Conservation (phyloP, 2,888 invertebrate genomes). For the Synanthedon formicaeformis region DNA sequence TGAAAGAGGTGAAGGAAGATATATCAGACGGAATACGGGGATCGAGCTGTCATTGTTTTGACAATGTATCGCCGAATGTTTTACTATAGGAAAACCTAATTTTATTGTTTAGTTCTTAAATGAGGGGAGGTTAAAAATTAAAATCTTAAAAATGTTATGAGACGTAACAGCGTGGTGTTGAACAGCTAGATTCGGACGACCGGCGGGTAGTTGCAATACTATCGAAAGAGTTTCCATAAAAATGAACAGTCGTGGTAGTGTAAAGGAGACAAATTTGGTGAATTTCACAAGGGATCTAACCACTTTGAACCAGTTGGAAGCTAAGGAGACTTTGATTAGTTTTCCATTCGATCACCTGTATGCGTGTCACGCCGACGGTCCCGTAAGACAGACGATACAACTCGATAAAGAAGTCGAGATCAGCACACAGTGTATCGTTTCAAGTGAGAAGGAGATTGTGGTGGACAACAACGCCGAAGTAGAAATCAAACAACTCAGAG, state of each 20-base stretch:
- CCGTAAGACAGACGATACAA: constrained; percentile 33
- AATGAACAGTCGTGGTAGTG: constrained; percentile 64
- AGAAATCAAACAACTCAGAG: constrained; percentile 18
- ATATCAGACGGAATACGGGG: constrained; percentile 45
- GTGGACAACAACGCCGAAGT: constrained; percentile 22
- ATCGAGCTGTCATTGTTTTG: constrained; percentile 31
- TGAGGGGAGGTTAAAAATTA: background rate
- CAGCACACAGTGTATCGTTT: constrained; percentile 35
- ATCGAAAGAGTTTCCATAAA: constrained; percentile 44
- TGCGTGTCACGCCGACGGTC: constrained; percentile 70
- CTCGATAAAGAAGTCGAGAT: constrained; percentile 54
- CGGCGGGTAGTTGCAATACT: constrained; percentile 55
- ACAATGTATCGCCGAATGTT: constrained; percentile 41
- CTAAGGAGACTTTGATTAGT: constrained; percentile 69
- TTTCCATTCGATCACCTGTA: constrained; percentile 81
- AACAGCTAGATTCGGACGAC: constrained; percentile 49
- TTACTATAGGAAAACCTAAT: background rate
- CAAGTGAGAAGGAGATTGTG: constrained; percentile 30
- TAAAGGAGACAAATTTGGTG: constrained; percentile 63
- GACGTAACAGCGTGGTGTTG: constrained; percentile 47
- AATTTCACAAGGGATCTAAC: constrained; percentile 54
- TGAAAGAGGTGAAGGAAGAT: constrained; percentile 59
- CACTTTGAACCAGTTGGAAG: constrained; percentile 48
- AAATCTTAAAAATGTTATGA: constrained; percentile 15
- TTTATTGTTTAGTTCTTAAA: background rate